Conservation (phyloP, 1,140 invertebrate genomes). For the Hyles euphorbiae region DNA sequence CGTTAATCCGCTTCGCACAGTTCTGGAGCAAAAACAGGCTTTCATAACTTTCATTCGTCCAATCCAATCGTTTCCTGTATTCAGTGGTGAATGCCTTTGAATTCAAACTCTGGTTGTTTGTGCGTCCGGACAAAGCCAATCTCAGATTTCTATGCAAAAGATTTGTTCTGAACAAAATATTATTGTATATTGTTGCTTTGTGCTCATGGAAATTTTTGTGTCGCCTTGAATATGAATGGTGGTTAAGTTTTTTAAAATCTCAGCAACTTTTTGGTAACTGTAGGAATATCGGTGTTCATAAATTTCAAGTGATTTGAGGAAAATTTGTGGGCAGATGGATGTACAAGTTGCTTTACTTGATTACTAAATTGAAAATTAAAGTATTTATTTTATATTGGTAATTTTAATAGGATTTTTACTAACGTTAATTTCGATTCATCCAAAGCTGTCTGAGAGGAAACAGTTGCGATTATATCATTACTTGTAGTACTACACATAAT, state of each 20-base stretch:
- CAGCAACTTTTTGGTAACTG: not conserved
- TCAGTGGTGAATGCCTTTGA: slow-evolving; percentile 34
- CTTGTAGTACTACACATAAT: no score
- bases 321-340: no score
- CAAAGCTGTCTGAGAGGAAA: no score
- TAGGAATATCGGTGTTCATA: no score
- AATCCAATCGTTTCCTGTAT: slow-evolving; percentile 27
- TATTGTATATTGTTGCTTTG: slow-evolving; percentile 46
- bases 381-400: no score
- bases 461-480: no score
- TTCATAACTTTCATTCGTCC: slow-evolving; percentile 21
- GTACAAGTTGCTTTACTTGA: no score
- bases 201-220: slow-evolving; percentile 48
- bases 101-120: slow-evolving; percentile 38
- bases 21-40: slow-evolving; percentile 5
- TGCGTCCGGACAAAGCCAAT: slow-evolving; percentile 47
- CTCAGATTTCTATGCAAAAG: slow-evolving; percentile 50
- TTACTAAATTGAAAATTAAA: no score
- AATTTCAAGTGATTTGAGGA: no score
- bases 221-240: slow-evolving; percentile 8
- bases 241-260: not conserved
- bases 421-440: no score
- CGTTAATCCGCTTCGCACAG: not conserved
- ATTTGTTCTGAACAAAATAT: slow-evolving; percentile 43
- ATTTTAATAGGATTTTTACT: no score